These are phyloP conservation scores for Phycodurus eques DNA, from an alignment of 2,113 vertebrate species.

Conservation along the genomic window DNA sequence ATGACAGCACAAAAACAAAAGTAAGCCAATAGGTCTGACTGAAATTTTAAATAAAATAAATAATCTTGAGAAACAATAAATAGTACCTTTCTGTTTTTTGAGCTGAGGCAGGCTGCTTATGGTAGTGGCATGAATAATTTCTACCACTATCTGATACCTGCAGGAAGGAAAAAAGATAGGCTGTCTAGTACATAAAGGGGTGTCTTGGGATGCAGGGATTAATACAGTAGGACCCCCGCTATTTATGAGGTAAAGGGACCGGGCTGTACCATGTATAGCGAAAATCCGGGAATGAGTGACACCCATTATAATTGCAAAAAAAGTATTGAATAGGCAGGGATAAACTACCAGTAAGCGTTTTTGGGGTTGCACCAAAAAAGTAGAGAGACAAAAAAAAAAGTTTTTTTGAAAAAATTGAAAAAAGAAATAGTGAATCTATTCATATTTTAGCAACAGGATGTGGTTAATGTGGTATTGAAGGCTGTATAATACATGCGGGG, in stretches of 20 bases:
- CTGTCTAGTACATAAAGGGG: neutral
- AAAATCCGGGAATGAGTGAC: no score
- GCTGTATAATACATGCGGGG: no score
- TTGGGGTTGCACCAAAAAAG: no score
- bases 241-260: no score
- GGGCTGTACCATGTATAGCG: no score
- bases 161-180: conserved; percentile 7
- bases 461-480: no score
- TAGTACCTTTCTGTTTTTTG: conserved; percentile 94
- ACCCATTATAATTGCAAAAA: no score
- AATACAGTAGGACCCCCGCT: neutral
- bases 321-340: no score
- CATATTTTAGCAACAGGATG: no score
- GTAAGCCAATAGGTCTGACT: neutral
- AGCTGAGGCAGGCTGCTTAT: conserved; percentile 95
- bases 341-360: no score
- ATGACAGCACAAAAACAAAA: neutral
- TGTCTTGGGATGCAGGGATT: neutral
- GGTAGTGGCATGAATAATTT: conserved; percentile 97
- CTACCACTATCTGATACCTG: conserved; percentile 98
- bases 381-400: neutral
- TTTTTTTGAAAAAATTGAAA: neutral
- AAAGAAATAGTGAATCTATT: no score
- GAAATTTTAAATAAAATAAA: neutral
- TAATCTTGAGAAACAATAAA: neutral